Percentiles rank a stretch among this genome's conserved stretches.
These are phyloP conservation scores for Mionectes olivaceus DNA, from an alignment of 2,797 vertebrate genomes.

Conservation along the genomic window DNA sequence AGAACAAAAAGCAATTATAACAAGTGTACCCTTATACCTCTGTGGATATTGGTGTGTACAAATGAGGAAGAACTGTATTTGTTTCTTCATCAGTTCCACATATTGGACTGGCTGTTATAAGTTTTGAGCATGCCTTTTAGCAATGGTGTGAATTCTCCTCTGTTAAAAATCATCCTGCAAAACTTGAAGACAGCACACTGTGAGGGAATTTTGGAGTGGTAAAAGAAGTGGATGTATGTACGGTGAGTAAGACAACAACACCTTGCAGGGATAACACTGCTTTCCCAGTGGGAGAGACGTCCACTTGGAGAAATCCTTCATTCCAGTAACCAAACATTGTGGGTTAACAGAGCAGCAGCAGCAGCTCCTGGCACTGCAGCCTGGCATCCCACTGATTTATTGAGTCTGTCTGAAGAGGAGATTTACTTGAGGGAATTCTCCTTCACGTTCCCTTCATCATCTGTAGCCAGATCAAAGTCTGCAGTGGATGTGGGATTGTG, in stretches of 20 bases:
- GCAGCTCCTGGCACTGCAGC: neutral
- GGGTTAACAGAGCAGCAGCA: neutral
- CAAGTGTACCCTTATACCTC: neutral
- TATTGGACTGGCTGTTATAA: neutral
- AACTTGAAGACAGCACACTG: neutral
- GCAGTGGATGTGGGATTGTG: rapidly evolving
- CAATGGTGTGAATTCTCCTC: neutral
- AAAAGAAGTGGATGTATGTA: neutral
- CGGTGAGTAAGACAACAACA: neutral
- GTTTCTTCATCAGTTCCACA: neutral
- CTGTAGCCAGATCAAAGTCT: neutral
- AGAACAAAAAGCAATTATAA: neutral
- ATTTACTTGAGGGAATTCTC: neutral
- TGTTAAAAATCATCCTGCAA: neutral
- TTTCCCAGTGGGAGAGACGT: neutral
- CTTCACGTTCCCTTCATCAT: neutral
- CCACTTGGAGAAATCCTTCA: neutral
- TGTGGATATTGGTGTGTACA: neutral
- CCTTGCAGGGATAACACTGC: neutral
- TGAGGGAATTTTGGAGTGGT: neutral
- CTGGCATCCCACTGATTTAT: neutral
- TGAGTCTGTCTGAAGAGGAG: neutral
- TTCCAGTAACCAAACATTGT: neutral
- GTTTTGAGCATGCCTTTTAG: neutral
- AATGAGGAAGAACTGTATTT: neutral